phyloP scores from a whole-genome alignment of 2,113 vertebrate species.

The Macroglossus sobrinus region DNA sequence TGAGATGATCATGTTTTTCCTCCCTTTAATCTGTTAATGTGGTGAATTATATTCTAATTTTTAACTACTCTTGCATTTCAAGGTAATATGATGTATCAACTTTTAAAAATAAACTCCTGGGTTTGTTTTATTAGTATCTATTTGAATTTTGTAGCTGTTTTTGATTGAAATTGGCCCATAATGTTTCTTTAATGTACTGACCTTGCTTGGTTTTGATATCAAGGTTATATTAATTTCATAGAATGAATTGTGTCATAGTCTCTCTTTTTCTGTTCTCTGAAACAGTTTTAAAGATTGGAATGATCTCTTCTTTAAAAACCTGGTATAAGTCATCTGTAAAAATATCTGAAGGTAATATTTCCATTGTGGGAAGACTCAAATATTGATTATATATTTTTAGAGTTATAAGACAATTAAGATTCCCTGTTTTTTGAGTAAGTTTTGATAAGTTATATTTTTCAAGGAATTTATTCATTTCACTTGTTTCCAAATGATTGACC shows the following conservation, averaged over 20 bases:
- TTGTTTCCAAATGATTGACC: neutral
- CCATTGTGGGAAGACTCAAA: neutral
- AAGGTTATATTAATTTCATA: neutral
- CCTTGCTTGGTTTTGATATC: neutral
- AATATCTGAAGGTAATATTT: neutral
- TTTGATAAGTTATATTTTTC: neutral
- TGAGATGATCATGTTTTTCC: neutral
- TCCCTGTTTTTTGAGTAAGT: neutral
- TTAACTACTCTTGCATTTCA: conserved; percentile 16
- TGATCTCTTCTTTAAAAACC: neutral
- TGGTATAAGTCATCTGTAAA: neutral
- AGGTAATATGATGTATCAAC: neutral
- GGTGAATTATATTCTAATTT: neutral
- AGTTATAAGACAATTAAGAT: neutral
- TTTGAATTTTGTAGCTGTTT: neutral
- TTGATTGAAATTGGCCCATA: neutral
- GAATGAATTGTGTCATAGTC: neutral
- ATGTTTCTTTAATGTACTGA: neutral
- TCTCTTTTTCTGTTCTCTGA: neutral
- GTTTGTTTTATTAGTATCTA: neutral
- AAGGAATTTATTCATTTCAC: neutral
- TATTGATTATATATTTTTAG: neutral
- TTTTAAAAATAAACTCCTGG: conserved; percentile 11
- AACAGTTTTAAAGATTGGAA: neutral
- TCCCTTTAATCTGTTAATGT: neutral